Evolutionary conservation across 2,797 vertebrate species (phyloP), one percentile per base, ranked within the genome.

Genomic region (Coendou prehensilis): DNA sequence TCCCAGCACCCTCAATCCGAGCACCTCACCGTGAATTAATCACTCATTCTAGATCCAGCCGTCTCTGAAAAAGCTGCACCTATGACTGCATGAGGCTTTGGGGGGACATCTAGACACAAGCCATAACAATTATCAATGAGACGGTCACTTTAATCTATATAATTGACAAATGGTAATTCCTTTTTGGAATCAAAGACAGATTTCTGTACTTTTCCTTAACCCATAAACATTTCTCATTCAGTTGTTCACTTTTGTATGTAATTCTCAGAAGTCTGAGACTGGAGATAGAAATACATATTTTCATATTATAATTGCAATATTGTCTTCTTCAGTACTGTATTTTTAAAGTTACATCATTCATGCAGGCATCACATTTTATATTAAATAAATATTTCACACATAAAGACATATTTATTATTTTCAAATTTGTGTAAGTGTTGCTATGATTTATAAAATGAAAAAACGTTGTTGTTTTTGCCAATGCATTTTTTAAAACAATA

Each of bases 101-200:
- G 17, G 17, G n/a, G 64, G 33, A 20, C 64, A 69, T 20, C 64
- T 61, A 28, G 23, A 28, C 59, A 61, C 3, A 61, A 61, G 23
- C 26, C 59, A 28, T 61, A 26, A 17, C 91, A 26, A 57, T 84
- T 67, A 64, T 76, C 63, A 93, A n/a, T 56, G 45, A 87, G 10
- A 71, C 45, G 20, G 50, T 56, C 22, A 52, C 37, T 92, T 82
- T 84, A 86, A 94, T 85, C 4, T 63, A 41, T 87, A 4, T 63
- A 54, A 47, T 28, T 96, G 92, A 89, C 22, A 95, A 95, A 88
- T 82, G 18, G 82, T 79, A 45, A 45, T 92, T 85, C 17, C 30
- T 54, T 6, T 63, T 15, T 92, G 18, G 28, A 2, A 20, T 59
- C 18, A 92, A 78, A 67, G 30, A 80, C 45, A 23, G 33, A n/a